Evolutionary conservation across 1,140 invertebrate species (phyloP), one percentile per base, ranked within the genome.

Genomic region (Vanessa tameamea): DNA sequence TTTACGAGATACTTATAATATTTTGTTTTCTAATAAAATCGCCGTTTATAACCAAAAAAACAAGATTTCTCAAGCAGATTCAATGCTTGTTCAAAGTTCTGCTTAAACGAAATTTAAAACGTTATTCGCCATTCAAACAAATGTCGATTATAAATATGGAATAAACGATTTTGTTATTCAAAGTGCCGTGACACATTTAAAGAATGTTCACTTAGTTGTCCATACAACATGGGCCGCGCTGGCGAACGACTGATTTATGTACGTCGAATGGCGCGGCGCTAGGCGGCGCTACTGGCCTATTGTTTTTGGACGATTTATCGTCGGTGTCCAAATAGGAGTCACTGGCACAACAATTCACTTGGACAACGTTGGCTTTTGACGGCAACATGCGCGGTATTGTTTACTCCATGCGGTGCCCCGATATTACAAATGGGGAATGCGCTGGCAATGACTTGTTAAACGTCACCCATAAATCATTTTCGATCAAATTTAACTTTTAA

Each of bases 271-370:
- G 53, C 48, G 26, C 51, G 77, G 72, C 76, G 77, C 64, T 68
- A 66, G 70, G 65, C 69, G 70, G 71, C 72, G 64, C 71, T 61
- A 61, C 57, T 78, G 73, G 72, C 65, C 83, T 78, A 85, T 87
- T 87, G 85, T 85, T 82, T 85, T 80, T 81, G 78, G 69, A 69
- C 76, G 76, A 87, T 87, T 84, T 87, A 87, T 84, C 73, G 76
- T 73, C 72, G 64, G 47, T 73, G 67, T 68, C 72, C 69, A 73
- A 79, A 79, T 76, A 77, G 79, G 69, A 82, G 75, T 73, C 78
- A 76, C 67, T 69, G 73, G 82, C 79, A 82, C 78, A 86, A 82
- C 77, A 87, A 87, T 87, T 86, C 85, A 86, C 82, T 87, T 76
- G 81, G 57, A 85, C 77, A 79, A 81, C 68, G 15, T 78, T 64